Evolutionary conservation across 2,888 invertebrate genomes (phyloP).

Genomic region (Hypomecis punctinalis): DNA sequence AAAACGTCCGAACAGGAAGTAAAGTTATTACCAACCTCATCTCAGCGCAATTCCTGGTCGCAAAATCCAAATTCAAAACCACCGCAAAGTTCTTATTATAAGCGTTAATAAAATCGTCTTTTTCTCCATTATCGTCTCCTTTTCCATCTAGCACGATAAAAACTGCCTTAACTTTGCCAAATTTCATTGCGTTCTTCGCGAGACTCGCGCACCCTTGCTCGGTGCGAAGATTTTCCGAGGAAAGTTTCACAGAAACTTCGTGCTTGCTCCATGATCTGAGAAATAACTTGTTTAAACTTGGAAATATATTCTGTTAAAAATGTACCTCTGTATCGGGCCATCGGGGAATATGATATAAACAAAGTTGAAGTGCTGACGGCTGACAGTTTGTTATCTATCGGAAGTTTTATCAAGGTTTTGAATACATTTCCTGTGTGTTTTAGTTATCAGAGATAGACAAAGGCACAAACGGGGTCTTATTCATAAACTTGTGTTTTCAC

Average conservation of each 20-base stretch:
- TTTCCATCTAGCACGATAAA: constrained; percentile 51
- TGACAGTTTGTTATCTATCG: constrained; percentile 9
- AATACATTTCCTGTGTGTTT: neutral
- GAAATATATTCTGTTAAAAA: constrained; percentile 35
- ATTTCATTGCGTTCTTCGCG: constrained; percentile 53
- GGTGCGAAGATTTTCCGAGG: constrained; percentile 54
- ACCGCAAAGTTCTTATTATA: constrained; percentile 50
- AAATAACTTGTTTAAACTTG: constrained; percentile 37
- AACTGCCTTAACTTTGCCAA: constrained; percentile 61
- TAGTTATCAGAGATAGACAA: too few species aligned
- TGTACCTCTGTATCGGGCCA: constrained; percentile 27
- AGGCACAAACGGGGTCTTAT: too few species aligned
- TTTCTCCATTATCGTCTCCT: constrained; percentile 30
- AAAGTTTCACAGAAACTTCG: constrained; percentile 54
- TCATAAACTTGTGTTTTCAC: neutral
- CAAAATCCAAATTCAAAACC: constrained; percentile 59
- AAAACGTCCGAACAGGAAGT: too few species aligned
- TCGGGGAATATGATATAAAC: constrained; percentile 22
- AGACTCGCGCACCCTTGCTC: constrained; percentile 54
- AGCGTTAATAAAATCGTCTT: constrained; percentile 33
- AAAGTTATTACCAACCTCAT: constrained; percentile 52
- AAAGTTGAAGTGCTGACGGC: constrained; percentile 20
- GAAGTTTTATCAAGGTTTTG: constrained; percentile 11
- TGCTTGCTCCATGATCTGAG: constrained; percentile 53
- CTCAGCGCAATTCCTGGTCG: constrained; percentile 55